Evolutionary conservation across 37 sponge, comb jelly and placozoan genomes (phyloP), one percentile per base, ranked within the genome.

Genomic region (Diacarnus erythraeanus): DNA sequence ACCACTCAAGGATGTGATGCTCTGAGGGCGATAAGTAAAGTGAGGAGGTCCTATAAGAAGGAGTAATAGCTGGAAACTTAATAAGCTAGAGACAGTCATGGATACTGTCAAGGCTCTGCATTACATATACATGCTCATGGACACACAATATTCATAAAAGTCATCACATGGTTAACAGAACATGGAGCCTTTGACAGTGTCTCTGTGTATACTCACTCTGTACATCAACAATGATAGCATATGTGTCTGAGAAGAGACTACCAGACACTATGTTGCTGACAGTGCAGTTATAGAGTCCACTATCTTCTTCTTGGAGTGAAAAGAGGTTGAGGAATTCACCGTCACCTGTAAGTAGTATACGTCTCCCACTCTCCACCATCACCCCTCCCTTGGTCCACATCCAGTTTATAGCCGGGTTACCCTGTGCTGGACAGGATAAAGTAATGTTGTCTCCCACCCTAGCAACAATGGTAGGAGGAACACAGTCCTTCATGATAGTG

Each of bases 1-100:
- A 6, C 74, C 72, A 27, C 37, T 66, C 21, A 67, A 44, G 25
- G 79, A 75, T 1, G 57, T 65, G 40, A 74, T 63, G 80, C 79
- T 66, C 12, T 6, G 5, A 6, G 86, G 86, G 18, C 59, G 73
- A 34, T 38, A 33, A 2, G 38, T 58, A 22, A 87, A 87, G 38
- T 37, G 59, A 57, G 87, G 87, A 6, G 26, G 59, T 26, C 63
- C 80, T 79, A 42, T 4, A 59, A 36, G 42, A 4, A 33, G 23
- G 21, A 40, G 3, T 5, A 3, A 31, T 3, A 5, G 15, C 3
- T 67, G 68, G 6, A 30, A 5, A 3, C 3, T 4, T 21, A 67
- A n/a, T n/a, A n/a, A n/a, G n/a, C n/a, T n/a, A n/a, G n/a, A n/a
- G n/a, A n/a, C n/a, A n/a, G n/a, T n/a, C n/a, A n/a, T n/a, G n/a